These are phyloP conservation scores for Crocodylus rhombifer DNA, from an alignment of 2,797 vertebrate genomes.

Conservation along the genomic window DNA sequence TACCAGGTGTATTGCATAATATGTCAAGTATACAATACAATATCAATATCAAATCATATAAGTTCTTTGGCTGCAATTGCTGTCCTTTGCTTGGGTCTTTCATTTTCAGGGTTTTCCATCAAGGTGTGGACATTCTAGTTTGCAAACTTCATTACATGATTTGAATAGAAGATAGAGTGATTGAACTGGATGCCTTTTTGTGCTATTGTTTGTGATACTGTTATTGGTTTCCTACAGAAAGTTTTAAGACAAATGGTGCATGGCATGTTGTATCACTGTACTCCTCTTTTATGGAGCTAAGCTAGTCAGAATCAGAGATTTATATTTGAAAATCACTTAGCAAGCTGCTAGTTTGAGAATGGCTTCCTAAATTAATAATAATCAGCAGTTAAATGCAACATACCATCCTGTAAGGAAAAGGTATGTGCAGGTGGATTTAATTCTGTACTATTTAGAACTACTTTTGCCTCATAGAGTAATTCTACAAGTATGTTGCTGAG, in stretches of 20 bases:
- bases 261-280: too few species aligned
- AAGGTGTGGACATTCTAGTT: too few species aligned
- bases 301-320: not conserved
- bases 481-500: not conserved
- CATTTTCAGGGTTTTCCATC: too few species aligned
- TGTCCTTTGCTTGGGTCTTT: too few species aligned
- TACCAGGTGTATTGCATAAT: not conserved
- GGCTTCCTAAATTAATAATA: not conserved
- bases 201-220: too few species aligned
- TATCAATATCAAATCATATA: not conserved
- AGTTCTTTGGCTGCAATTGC: not conserved
- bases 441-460: not conserved
- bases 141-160: too few species aligned
- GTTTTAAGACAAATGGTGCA: not conserved
- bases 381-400: not conserved
- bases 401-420: not conserved
- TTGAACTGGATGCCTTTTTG: too few species aligned
- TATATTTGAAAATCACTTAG: not conserved
- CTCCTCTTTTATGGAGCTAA: too few species aligned
- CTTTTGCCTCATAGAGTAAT: not conserved
- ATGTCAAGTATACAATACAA: not conserved
- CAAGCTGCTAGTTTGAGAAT: not conserved
- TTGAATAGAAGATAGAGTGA: too few species aligned
- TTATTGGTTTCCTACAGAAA: not conserved
- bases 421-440: fast-evolving